These are phyloP conservation scores for Podiceps cristatus DNA, from an alignment of 2,113 vertebrate species.

Conservation along the genomic window DNA sequence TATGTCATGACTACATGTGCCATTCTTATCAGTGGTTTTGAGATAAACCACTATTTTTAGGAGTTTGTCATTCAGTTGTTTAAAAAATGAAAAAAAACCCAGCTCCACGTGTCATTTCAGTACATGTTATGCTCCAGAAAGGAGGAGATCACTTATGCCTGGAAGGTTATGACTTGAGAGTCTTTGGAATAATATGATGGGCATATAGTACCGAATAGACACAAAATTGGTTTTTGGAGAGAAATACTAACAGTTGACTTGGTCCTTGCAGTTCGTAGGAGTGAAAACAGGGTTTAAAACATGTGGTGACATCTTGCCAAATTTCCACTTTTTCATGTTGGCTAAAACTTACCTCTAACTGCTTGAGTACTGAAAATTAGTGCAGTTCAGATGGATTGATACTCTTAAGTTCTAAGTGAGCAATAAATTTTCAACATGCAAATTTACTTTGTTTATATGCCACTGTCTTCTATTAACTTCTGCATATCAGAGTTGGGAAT, in stretches of 20 bases:
- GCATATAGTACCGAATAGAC: not conserved
- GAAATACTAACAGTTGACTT: not conserved
- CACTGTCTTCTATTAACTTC: not conserved
- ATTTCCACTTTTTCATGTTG: not conserved
- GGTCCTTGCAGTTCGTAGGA: not conserved
- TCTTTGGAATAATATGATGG: not conserved
- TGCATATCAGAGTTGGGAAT: not conserved
- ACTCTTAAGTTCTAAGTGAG: not conserved
- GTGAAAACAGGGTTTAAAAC: not conserved
- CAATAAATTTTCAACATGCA: not conserved
- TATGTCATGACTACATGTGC: not conserved
- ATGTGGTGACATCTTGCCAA: not conserved
- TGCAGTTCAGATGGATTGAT: not conserved
- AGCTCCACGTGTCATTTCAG: not conserved
- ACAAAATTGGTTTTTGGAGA: not conserved
- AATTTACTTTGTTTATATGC: not conserved
- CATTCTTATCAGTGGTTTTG: not conserved
- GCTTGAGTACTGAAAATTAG: not conserved
- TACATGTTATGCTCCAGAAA: not conserved
- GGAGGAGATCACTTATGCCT: not conserved
- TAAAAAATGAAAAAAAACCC: not conserved
- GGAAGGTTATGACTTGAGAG: not conserved
- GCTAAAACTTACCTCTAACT: not conserved
- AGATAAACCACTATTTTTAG: not conserved
- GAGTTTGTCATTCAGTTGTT: not conserved